These are phyloP conservation scores for Hoplostethus mediterraneus DNA, from an alignment of 2,797 vertebrate genomes.

Conservation along the genomic window DNA sequence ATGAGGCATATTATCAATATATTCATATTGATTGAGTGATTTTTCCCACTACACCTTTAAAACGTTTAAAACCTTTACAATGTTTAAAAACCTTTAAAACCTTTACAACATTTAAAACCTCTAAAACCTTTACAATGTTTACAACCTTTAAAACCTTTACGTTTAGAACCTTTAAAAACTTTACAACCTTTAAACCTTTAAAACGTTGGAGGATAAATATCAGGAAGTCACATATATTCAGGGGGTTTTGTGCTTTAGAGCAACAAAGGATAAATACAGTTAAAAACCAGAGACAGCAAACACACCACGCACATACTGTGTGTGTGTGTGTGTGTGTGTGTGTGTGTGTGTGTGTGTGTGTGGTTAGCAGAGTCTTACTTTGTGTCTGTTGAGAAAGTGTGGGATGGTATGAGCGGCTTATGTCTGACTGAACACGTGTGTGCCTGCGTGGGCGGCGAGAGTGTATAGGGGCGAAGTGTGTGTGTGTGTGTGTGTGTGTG, in stretches of 20 bases:
- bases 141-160: too few species aligned
- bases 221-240: slow-evolving; percentile 28
- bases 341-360: slow-evolving; percentile 59
- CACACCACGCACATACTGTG: slow-evolving; percentile 38
- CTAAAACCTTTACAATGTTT: too few species aligned
- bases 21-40: too few species aligned
- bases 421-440: slow-evolving; percentile 84
- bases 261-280: background rate
- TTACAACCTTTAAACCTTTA: too few species aligned
- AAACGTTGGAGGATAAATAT: too few species aligned
- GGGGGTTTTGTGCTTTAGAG: background rate
- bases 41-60: too few species aligned
- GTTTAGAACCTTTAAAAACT: too few species aligned
- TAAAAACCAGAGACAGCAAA: slow-evolving; percentile 8
- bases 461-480: slow-evolving; percentile 77
- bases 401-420: slow-evolving; percentile 83
- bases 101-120: too few species aligned
- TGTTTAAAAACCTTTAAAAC: too few species aligned
- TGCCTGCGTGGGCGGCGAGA: slow-evolving; percentile 74
- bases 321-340: slow-evolving; percentile 39
- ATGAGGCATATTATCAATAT: too few species aligned
- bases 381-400: slow-evolving; percentile 80
- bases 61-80: too few species aligned
- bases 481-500: slow-evolving; percentile 56
- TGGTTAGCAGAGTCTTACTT: slow-evolving; percentile 75